Evolutionary conservation across 2,113 vertebrate genomes (phyloP), one percentile per base, ranked within the genome.

Genomic region (Ondatra zibethicus): DNA sequence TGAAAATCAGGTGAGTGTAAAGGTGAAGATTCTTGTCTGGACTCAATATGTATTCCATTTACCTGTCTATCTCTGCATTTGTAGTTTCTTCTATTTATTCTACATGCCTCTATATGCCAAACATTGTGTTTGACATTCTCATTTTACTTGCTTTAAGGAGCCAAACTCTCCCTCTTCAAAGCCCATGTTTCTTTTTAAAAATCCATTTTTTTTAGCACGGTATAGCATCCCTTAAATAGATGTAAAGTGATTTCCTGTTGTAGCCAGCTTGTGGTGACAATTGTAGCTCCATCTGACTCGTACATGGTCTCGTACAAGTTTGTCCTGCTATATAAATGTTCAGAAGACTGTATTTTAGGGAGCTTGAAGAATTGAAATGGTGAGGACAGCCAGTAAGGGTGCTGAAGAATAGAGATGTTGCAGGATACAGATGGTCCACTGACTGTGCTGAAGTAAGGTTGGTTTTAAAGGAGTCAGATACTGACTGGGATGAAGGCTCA

Each of bases 381-480:
- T 85, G 12, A 82, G 21, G 52, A 39, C 39, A 42, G 80, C 77
- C 75, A 84, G 6, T 85, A 42, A 58, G 33, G 93, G 19, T 94
- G 42, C 19, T 89, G 45, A 93, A 93, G 52, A 73, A 13, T 75
- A 27, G 47, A 85, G 68, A n/a, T 86, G 82, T 25, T 85, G 19
- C 23, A 82, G 11, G 80, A 27, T 66, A 66, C 10, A 65, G 63
- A 65, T 76, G 84, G 36, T 75, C 82, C 73, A 84, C 4, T 85
- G 47, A 65, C 39, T 94, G 27, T 94, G 42, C 25, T 92, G 45
- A 93, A 93, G 52, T 95, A 31, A 66, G 17, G 17, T 89, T 93
- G 81, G 75, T 70, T 82, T 96, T 96, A 73, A 92, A 96, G 91
- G 82, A 72, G 8, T 68, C 82, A 29, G 92, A 47, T 19, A 73